Base-by-base conservation (phyloP, 2,797 vertebrate species). In the Fundulus diaphanus region DNA sequence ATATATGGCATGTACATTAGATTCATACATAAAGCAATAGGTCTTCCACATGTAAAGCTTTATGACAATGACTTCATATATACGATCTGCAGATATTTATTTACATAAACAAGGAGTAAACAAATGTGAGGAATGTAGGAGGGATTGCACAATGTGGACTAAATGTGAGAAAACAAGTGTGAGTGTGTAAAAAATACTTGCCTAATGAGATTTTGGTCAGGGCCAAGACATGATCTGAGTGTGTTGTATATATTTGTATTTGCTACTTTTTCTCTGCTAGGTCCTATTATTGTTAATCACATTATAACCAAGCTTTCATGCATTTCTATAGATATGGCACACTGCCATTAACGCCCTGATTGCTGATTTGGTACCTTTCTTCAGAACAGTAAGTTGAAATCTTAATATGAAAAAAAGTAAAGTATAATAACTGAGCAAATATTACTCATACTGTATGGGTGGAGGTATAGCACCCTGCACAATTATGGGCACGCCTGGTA, bases 21-120 rank as follows among this genome's bases (percentile, higher is more conserved):
- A 81, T 79, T 92, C 85, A 91, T 83, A 84, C 74, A 82, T 90
- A 91, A 91, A 93, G 92, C 91, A 93, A 89, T 88, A 91, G 88
- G 87, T 92, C 88, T 92, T 91, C 78, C 90, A 93, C 90, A 87
- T 89, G 91, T 93, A 91, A 92, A 95, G 92, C 93, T 93, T 89
- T 76, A 93, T 92, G 88, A 92, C 89, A 89, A 90, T 89, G 82
- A 90, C 85, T 88, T 87, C 22, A 76, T 92, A 91, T 92, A 81
- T 92, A 93, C 78, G 86, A 84, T 80, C 86, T 82, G 88, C 83
- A 90, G 90, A 90, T 87, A 88, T 84, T 82, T 94, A 94, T 95
- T 92, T 95, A 95, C 93, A 94, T 70, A 73, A 91, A 85, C 70
- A 5, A 83, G 78, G 73, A 80, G 84, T 82, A 79, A 89, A 90